Evolutionary conservation across 2,113 vertebrate genomes (phyloP).

Genomic region (Glaucidium brasilianum): DNA sequence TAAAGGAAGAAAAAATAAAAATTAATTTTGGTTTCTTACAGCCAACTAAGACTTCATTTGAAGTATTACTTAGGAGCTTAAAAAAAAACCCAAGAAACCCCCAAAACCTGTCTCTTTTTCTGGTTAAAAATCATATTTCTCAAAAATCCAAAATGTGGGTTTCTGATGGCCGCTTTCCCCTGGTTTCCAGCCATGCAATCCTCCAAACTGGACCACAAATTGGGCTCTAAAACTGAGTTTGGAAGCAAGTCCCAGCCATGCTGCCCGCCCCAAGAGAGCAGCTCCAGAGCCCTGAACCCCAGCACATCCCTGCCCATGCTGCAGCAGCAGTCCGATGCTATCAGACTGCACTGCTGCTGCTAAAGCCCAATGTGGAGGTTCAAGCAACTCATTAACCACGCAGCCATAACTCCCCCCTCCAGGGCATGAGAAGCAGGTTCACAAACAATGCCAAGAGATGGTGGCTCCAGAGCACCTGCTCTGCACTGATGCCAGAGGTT

Average conservation of each 20-base stretch:
- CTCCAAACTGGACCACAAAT: background rate
- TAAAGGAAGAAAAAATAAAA: background rate
- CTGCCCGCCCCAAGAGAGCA: rapidly evolving
- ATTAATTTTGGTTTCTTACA: background rate
- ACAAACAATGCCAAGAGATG: background rate
- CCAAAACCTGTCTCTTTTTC: background rate
- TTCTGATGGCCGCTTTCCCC: background rate
- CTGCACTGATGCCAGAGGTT: background rate
- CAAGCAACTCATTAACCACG: background rate
- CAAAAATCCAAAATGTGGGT: background rate
- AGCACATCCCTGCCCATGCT: rapidly evolving
- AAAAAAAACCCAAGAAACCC: background rate
- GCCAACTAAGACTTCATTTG: background rate
- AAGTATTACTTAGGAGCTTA: background rate
- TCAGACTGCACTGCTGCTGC: rapidly evolving
- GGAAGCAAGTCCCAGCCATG: background rate
- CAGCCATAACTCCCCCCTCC: rapidly evolving
- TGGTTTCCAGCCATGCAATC: background rate
- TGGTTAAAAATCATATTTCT: background rate
- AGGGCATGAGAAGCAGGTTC: background rate
- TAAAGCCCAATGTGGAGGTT: rapidly evolving
- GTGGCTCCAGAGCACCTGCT: background rate
- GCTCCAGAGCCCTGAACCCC: background rate
- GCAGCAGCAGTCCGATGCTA: rapidly evolving
- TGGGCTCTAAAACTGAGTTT: background rate